Evolutionary conservation across 1,140 invertebrate genomes (phyloP).

Genomic region (Cyrtorhinus lividipennis): DNA sequence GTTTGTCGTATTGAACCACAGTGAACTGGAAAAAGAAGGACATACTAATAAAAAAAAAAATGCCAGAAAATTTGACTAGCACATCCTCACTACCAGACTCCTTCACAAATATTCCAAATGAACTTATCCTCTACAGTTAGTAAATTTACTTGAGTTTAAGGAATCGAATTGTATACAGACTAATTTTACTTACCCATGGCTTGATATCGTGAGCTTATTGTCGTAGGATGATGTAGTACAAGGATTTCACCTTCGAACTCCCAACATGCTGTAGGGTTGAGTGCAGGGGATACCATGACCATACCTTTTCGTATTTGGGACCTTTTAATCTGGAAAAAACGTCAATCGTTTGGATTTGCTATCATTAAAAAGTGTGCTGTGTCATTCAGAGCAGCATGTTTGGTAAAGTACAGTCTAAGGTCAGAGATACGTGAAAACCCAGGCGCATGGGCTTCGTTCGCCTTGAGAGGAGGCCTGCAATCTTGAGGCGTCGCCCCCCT

Average conservation of each 20-base stretch:
- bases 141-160: background rate
- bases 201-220: slow-evolving; percentile 94
- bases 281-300: slow-evolving; percentile 86
- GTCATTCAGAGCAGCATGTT: background rate
- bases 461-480: too few relatives aligned
- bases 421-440: background rate
- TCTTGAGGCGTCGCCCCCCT: too few relatives aligned
- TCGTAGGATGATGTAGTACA: slow-evolving; percentile 97
- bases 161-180: background rate
- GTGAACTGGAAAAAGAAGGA: slow-evolving; percentile 54
- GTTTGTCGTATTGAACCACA: slow-evolving; percentile 97
- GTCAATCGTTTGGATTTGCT: too few relatives aligned
- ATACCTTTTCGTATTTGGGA: slow-evolving; percentile 96
- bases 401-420: background rate
- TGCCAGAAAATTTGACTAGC: background rate
- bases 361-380: background rate
- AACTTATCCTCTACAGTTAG: background rate
- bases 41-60: background rate
- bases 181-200: slow-evolving; percentile 68
- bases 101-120: background rate
- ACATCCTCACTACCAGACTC: background rate
- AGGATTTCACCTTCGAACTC: slow-evolving; percentile 98
- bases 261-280: slow-evolving; percentile 96
- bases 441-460: too few relatives aligned
- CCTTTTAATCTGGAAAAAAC: slow-evolving; percentile 59